Base-by-base conservation (phyloP, 2,113 vertebrate species). In the Atlantisia rogersi region DNA sequence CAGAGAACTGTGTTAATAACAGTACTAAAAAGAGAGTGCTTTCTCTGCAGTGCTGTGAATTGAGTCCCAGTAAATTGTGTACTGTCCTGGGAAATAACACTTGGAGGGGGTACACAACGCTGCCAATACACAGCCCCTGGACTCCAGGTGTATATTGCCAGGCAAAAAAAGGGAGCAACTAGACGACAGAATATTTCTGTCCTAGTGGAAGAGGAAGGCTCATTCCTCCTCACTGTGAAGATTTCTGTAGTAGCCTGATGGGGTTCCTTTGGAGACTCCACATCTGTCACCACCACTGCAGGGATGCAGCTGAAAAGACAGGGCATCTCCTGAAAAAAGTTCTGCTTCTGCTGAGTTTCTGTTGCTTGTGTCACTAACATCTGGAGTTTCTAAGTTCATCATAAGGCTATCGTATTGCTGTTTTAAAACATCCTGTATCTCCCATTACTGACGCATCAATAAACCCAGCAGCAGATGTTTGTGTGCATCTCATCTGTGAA, bases 381-480 rank as follows among this genome's bases (percentile, higher is more conserved):
- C 31, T 76, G 77, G 48, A 68, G 19, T 44, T 92, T 46, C 65
- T 53, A 85, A 88, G 31, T 10, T 78, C 37, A 22, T 37, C 88
- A 44, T 76, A 60, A 83, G 32, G 9, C 48, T 71, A 13, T 22
- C 15, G 9, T 28, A 67, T 75, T 82, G 78, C 46, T 75, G 29
- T 11, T 70, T 78, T 93, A 31, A 59, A 75, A 35, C 62, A 93
- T 76, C 26, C 65, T 0, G 0, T 46, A 59, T 79, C 60, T 94
- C 32, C 77, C 37, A 16, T 68, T 59, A 78, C 48, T 37, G 42
- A 75, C 1, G 3, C 42, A 62, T 53, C 24, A 69, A 22, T 82
- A 94, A 94, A 86, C 64, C 35, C 81, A 79, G 69, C 56, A 95
- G 73, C 73, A 92, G 80, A 92, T 68, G 62, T 91, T 60, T 76